A percentile compares a stretch with the other conserved stretches of the same genome.
Conservation (phyloP, 2,888 invertebrate species). For the Campoplex capitator region DNA sequence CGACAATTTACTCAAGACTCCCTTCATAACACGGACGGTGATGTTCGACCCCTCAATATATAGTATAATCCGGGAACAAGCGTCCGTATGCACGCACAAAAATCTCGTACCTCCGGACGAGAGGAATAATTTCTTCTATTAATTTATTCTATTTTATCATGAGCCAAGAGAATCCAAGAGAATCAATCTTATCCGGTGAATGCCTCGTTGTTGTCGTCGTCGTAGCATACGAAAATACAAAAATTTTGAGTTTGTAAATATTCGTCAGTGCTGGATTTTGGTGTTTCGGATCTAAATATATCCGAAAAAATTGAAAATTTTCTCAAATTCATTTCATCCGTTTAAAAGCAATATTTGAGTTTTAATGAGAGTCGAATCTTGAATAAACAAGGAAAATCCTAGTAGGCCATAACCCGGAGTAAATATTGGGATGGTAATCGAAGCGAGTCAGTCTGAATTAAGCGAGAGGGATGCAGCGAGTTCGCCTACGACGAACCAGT, state of each 20-base stretch:
- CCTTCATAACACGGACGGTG: background rate
- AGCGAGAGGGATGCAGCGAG: no score
- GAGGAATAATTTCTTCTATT: no score
- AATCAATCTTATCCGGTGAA: no score
- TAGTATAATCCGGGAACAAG: background rate
- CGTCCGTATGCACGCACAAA: no score
- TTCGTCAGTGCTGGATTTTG: no score
- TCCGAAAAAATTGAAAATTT: background rate
- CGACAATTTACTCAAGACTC: background rate
- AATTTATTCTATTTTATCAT: no score
- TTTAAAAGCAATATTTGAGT: constrained; percentile 3
- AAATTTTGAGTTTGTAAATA: no score
- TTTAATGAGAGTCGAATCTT: constrained; percentile 11
- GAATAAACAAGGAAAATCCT: constrained; percentile 32
- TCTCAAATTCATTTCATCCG: background rate
- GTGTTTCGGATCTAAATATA: background rate
- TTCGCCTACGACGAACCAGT: background rate
- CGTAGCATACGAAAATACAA: no score
- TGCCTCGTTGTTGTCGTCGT: no score
- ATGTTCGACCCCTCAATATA: background rate
- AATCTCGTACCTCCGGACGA: no score
- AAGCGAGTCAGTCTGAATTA: constrained; percentile 1
- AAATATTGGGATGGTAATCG: constrained; percentile 61
- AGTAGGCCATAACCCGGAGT: constrained; percentile 44
- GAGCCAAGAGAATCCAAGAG: no score